Evolutionary conservation across 2,113 vertebrate genomes (phyloP), one percentile per base, ranked within the genome.

Genomic region (Neodontobutis hainanensis): DNA sequence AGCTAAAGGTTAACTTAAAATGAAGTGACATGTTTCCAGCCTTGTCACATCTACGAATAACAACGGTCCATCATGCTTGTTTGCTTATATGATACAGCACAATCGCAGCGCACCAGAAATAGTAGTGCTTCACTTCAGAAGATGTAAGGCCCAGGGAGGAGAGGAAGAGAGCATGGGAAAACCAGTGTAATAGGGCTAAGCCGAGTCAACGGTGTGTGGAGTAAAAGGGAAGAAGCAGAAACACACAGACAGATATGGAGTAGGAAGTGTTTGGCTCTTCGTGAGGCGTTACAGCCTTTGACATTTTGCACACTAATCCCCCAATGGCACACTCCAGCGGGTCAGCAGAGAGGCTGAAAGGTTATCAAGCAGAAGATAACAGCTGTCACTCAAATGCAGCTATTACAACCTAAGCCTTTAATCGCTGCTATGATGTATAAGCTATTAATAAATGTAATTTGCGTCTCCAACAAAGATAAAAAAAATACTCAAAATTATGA

Each of bases 21-120:
- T 2, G 58, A 76, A 0, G 53, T 52, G 65, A 80, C 64, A 53
- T 77, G 84, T 85, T 79, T 84, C 77, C 70, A 81, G 64, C 10
- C 42, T 19, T 70, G 81, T 88, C 77, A 80, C 68, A 70, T 86
- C 85, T 83, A 87, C 85, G 75, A 88, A 88, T 89, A 89, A 89
- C 84, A 88, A 69, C 66, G 61, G 75, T 73, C 83, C 77, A 78
- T 88, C 82, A 80, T 68, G 59, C 66, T 76, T 80, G 74, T 85
- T 86, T 87, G 85, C 80, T 88, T 86, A 85, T 60, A 72, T 73
- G 85, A 86, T 78, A 77, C 75, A 68, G 76, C 68, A 70, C 65
- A 80, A 82, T 77, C 68, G 59, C 75, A 71, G 75, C 14, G 40
- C 55, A 63, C 72, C 81, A 82, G 60, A 81, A 85, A 89, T 86